Evolutionary conservation across 2,113 vertebrate genomes (phyloP).

Genomic region (Pantherophis guttatus): DNA sequence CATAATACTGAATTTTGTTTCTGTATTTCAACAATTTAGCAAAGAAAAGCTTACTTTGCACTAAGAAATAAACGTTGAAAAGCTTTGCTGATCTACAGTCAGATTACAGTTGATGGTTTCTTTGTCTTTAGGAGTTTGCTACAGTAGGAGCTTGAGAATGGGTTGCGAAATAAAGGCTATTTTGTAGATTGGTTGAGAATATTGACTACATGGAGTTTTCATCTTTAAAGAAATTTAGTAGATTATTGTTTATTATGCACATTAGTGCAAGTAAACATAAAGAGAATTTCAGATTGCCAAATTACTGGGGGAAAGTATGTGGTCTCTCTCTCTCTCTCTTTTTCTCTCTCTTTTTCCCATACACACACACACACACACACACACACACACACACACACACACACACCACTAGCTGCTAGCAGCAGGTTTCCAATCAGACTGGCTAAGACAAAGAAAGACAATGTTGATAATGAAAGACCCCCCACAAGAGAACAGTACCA

Average conservation of each 20-base stretch:
- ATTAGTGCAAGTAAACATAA: not conserved
- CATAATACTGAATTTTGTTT: not conserved
- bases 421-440: too few species aligned
- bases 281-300: not conserved
- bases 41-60: not conserved
- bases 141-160: not conserved
- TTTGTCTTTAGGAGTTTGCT: not conserved
- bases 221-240: not conserved
- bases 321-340: not conserved
- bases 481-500: too few species aligned
- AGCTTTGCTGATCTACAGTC: not conserved
- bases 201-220: not conserved
- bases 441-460: too few species aligned
- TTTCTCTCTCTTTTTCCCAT: fast-evolving
- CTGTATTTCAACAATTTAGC: not conserved
- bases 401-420: too few species aligned
- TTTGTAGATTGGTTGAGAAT: not conserved
- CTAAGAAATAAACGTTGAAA: not conserved
- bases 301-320: not conserved
- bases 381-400: too few species aligned
- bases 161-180: not conserved
- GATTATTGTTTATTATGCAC: not conserved
- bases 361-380: too few species aligned
- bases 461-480: too few species aligned
- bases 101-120: not conserved